Evolutionary conservation across 2,888 invertebrate genomes (phyloP), one percentile per base, ranked within the genome.

Genomic region (Dicyrtoma fusca): DNA sequence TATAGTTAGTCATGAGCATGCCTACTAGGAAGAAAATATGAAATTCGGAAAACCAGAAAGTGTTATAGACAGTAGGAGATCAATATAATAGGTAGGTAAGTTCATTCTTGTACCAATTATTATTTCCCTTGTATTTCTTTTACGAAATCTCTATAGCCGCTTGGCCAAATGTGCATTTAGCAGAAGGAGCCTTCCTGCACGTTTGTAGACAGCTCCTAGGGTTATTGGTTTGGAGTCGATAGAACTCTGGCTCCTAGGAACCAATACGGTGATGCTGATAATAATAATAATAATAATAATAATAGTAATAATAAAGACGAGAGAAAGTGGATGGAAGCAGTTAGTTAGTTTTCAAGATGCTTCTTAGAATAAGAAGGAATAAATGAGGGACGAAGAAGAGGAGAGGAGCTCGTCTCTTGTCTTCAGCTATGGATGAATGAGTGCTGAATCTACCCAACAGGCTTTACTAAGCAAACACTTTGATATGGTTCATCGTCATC

Each of bases 1-100:
- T n/a, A n/a, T n/a, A n/a, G n/a, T n/a, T n/a, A n/a, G n/a, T n/a
- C n/a, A n/a, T 3, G 34, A 34, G 34, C 34, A 34, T 34, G 34
- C 34, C 34, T 34, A 34, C 4, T 34, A 34, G 34, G 34, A 34
- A 34, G 34, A 59, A 17, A 59, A 59, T 57, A 21, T n/a, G 17
- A 55, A 55, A 17, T n/a, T 26, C n/a, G 19, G 34, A 34, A 8
- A 34, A 3, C 3, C 34, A 34, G 8, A 34, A 34, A 34, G 34
- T 34, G 34, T 34, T 34, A 34, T 34, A 34, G 34, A 34, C 3
- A 34, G 8, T 34, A 45, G 21, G 19, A 14, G 64, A 64, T 64
- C 64, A 64, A 64, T 64, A 64, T 64, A n/a, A 64, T 64, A 64
- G 64, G 49, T 64, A 64, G 64, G 49, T 64, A 25, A 63, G 64